Evolutionary conservation across 1,140 invertebrate genomes (phyloP), one percentile per base, ranked within the genome.

Genomic region (Drosophila lini): DNA sequence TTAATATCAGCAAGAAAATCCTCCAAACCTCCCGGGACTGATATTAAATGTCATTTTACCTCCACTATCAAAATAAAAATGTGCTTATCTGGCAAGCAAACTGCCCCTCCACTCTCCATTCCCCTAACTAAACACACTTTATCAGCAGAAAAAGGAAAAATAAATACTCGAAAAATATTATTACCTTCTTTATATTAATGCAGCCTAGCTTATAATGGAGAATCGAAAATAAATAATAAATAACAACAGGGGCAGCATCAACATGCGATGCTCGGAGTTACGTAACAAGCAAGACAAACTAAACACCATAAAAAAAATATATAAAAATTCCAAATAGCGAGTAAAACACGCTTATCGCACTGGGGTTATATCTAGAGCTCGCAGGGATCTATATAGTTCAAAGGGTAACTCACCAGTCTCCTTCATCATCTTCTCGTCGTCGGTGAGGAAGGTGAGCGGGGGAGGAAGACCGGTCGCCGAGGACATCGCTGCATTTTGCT

Each of bases 341-440:
- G 25, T 48, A 42, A 34, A 75, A 71, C 45, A 31, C 25, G 62
- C 62, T 70, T 78, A 78, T 82, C 75, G 22, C 31, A 15, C 15
- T 48, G 28, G 25, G 19, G 28, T 57, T 58, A 55, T 55, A 53
- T 28, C 25, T 68, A 36, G 19, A 38, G 13, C 22, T 47, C 5
- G 9, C 32, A 11, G 32, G 34, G 28, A 32, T 64, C 42, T 40
- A 32, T 16, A n/a, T 45, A 19, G 4, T 15, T 44, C 3, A n/a
- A 15, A 13, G 2, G 28, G 13, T 34, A 71, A 84, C 91, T 93
- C 93, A 96, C 96, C 95, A 83, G 95, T 96, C 90, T 96, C 96
- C 93, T 95, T 96, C 96, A 97, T 96, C 83, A 95, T 94, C 38
- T 93, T 79, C 93, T 97, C 96, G 92, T 97, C 96, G 53, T 96